Evolutionary conservation across 1,140 invertebrate genomes (phyloP).

Genomic region (Colletes gigas): DNA sequence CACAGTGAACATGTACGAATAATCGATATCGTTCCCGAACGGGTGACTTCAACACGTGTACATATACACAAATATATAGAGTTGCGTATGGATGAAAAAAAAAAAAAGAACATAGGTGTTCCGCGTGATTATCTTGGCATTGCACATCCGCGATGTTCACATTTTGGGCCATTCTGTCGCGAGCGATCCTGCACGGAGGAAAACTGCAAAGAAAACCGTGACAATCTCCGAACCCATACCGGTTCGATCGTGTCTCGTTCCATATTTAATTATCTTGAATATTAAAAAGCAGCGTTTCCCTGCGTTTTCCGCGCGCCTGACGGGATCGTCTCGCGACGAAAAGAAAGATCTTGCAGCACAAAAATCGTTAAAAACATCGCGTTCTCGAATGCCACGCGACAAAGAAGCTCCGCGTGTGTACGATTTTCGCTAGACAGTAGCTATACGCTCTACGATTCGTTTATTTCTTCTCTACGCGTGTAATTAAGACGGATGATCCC

Average conservation of each 20-base stretch:
- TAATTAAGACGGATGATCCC: background rate
- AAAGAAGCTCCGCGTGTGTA: background rate
- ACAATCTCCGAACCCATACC: background rate
- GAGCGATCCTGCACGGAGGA: slow-evolving; percentile 3
- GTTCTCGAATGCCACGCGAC: background rate
- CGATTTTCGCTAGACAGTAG: background rate
- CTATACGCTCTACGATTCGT: slow-evolving; percentile 4
- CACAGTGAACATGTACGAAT: slow-evolving; percentile 52
- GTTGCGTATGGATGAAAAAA: background rate
- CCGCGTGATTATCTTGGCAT: background rate
- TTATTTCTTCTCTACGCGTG: background rate
- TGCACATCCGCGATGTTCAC: background rate
- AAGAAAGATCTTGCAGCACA: slow-evolving; percentile 45
- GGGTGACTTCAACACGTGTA: background rate
- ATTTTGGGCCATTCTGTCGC: background rate
- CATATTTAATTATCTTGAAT: background rate
- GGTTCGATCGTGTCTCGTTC: too few relatives aligned
- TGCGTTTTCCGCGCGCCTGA: background rate
- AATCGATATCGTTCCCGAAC: slow-evolving; percentile 28
- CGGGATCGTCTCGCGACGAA: background rate
- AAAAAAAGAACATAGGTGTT: background rate
- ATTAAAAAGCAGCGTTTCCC: background rate
- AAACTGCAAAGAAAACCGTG: background rate
- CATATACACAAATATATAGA: background rate
- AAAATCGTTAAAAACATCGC: slow-evolving; percentile 21